These are phyloP conservation scores for Parasteatoda tepidariorum DNA, from an alignment of 1,140 invertebrate species.

Conservation along the genomic window DNA sequence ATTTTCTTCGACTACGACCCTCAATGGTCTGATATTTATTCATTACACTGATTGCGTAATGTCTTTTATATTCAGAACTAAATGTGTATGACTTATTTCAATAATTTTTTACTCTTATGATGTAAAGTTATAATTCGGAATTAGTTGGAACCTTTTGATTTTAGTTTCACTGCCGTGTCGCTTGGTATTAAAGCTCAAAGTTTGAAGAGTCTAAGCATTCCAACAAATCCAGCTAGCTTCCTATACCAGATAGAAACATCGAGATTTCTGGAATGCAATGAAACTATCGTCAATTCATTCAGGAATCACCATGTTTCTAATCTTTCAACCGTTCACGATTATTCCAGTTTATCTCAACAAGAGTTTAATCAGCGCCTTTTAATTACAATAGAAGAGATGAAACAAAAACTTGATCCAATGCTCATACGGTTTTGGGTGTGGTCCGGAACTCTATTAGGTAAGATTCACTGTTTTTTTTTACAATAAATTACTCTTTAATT, in stretches of 20 bases:
- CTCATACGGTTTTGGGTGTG: slow-evolving; percentile 24
- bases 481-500: no score
- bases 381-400: neutral
- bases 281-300: neutral
- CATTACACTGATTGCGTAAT: no score
- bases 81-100: no score
- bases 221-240: slow-evolving; percentile 16
- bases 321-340: no score
- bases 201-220: neutral
- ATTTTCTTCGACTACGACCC: no score
- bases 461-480: no score
- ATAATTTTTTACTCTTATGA: no score
- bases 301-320: no score
- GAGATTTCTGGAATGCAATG: slow-evolving; percentile 33
- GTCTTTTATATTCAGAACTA: no score
- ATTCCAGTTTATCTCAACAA: neutral
- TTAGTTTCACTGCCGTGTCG: neutral
- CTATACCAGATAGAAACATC: slow-evolving; percentile 7
- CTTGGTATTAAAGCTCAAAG: neutral
- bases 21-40: no score
- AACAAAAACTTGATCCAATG: neutral
- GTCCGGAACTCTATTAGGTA: slow-evolving; percentile 24
- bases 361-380: neutral
- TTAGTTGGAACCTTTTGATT: no score
- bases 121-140: no score